phyloP scores from a whole-genome alignment of 2,888 invertebrate species.

The Gisinianus flammeolus region DNA sequence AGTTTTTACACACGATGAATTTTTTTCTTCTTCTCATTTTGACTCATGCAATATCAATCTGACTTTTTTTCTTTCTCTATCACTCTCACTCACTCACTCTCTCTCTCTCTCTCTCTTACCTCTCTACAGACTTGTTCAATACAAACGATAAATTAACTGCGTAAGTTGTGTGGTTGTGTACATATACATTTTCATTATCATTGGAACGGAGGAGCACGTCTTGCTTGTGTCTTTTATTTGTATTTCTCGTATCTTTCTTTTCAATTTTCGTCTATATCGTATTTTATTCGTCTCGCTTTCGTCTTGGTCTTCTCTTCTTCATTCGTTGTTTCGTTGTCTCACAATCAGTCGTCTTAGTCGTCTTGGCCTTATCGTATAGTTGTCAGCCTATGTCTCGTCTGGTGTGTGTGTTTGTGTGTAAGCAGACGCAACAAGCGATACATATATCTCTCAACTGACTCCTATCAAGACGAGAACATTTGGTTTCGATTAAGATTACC shows the following conservation, averaged over 20 bases:
- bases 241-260: background rate
- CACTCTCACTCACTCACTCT: too few species aligned
- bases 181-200: background rate
- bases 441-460: too few species aligned
- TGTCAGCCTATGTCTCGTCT: background rate
- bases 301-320: background rate
- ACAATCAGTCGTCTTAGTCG: background rate
- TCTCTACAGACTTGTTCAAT: background rate
- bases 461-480: too few species aligned
- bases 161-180: background rate
- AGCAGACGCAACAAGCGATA: too few species aligned
- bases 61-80: background rate
- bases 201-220: background rate
- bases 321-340: background rate
- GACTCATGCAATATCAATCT: background rate
- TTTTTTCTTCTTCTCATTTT: background rate
- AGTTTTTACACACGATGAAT: background rate
- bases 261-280: background rate
- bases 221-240: background rate
- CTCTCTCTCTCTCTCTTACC: too few species aligned
- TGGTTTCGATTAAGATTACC: too few species aligned
- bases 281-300: background rate
- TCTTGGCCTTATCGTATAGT: background rate
- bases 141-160: background rate
- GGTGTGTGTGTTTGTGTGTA: too few species aligned